Base-by-base conservation (phyloP, 2,113 vertebrate genomes). In the Myocastor coypus region DNA sequence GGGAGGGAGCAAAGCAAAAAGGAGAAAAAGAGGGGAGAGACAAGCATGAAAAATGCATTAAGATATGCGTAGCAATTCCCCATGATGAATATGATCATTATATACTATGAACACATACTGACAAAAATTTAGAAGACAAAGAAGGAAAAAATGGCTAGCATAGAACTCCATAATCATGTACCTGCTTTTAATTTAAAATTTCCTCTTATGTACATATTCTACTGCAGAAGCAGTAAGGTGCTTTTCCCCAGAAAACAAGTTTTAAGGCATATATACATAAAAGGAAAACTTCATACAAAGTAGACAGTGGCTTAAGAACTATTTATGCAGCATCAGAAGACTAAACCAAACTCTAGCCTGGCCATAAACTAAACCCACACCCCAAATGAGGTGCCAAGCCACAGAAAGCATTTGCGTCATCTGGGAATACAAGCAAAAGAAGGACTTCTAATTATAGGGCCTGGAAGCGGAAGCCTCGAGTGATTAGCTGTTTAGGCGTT, bases 401-500 rank as follows among this genome's bases (percentile, higher is more conserved):
- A 99, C 99, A 99, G 99, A 99, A 99, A 99, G 99, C 99, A 99
- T 99, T 99, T 99, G 99, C 99, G 99, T 99, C 99, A 99, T 99
- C 99, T 99, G 99, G 99, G 99, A 99, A 99, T 99, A 99, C 98
- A 99, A 99, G 99, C 99, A 99, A 99, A 99, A 99, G 99, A 99
- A 99, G 99, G 98, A 98, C 99, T 99, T 99, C 99, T 99, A 99
- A 99, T 99, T 99, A 99, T 99, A 99, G 99, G 99, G 98, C 98
- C 99, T 99, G 99, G 99, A 99, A 99, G 99, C 99, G 99, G 99
- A 99, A 99, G 99, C 98, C 97, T 95, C 89, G 98, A 98, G 99
- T 99, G 99, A 99, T 99, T 99, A 99, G 99, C 99, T 99, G 99
- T 99, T 98, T 98, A 99, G 99, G 99, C 98, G 96, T 99, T 99